Conservation (phyloP, 2,797 vertebrate genomes). For the Poecilia gillii region DNA sequence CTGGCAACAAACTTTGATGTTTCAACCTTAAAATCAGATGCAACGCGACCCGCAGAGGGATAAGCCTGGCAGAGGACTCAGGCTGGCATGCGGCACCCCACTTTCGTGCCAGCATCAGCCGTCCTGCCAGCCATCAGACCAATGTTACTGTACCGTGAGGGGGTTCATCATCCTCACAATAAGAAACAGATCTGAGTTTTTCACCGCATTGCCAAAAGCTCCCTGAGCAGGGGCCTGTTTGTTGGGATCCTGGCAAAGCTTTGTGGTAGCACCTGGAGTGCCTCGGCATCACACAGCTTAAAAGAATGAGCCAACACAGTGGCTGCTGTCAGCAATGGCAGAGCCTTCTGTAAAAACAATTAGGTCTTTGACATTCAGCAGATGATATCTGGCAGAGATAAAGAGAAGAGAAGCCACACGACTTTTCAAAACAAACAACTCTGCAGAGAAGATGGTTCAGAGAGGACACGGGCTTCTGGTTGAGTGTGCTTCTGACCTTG, state of each 20-base stretch:
- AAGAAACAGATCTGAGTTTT: conserved; percentile 28
- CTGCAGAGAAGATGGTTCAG: conserved; percentile 11
- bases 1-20: conserved; percentile 40
- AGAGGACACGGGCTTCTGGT: not conserved
- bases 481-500: not conserved
- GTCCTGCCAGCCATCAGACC: conserved; percentile 36
- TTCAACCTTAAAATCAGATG: conserved; percentile 32
- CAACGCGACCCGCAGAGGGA: conserved; percentile 41
- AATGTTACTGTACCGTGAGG: conserved; percentile 27
- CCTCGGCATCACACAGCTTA: conserved; percentile 50
- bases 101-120: conserved; percentile 40
- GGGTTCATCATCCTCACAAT: conserved; percentile 29
- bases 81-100: conserved; percentile 41
- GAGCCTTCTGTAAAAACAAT: conserved; percentile 52
- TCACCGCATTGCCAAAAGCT: conserved; percentile 41
- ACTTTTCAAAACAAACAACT: conserved; percentile 14
- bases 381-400: conserved; percentile 34
- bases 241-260: conserved; percentile 71
- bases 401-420: conserved; percentile 28
- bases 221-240: conserved; percentile 45
- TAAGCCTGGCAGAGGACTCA: conserved; percentile 57
- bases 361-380: conserved; percentile 66
- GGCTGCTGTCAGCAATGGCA: conserved; percentile 48
- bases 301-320: conserved; percentile 51
- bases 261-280: conserved; percentile 55